Base-by-base conservation (phyloP, 2,888 invertebrate species). In the Scaptomyza polygonia region DNA sequence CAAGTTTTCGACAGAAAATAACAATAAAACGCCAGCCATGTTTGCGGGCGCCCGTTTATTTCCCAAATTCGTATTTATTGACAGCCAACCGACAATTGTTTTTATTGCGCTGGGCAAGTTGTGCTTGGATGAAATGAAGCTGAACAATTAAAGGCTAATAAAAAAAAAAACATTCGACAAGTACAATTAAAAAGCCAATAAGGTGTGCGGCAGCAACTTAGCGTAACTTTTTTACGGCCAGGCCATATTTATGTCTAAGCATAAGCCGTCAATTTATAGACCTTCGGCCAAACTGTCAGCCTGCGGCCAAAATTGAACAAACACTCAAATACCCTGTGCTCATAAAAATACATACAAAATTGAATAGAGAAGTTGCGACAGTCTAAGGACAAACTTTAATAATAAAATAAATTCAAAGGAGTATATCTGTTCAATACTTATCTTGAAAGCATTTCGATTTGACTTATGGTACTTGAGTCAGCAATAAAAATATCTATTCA, bases 141-240 rank as follows among this genome's bases (percentile, higher is more conserved):
- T 29, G 6, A 52, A 47, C 76, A 72, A 74, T 86, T 84, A 79
- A 81, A 79, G 67, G 67, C 56, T 51, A 67, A 77, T 84, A 75
- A 86, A 84, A 39, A 81, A 77, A 67, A 39, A 81, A 77, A 67
- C 68, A 75, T 79, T 82, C 62, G 66, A 49, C 66, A 72, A 72
- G 75, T 64, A 44, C 85, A 84, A 86, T 84, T 84, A 84, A 86
- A 84, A 71, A 68, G 75, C 72, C 85, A 79, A 84, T 79, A 75
- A 67, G 85, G 69, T 76, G 66, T 49, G 40, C 43, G 55, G 40
- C 43, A 58, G 40, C 29, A 56, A 32, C 51, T 48, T 57, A 69
- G 72, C 59, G 65, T 63, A 75, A 80, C 65, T 72, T 81, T 86
- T 86, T 86, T 84, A 84, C 47, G 63, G 65, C 75, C 58, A 2